These are phyloP conservation scores for Smutsia gigantea DNA, from an alignment of 2,797 vertebrate genomes.

Conservation along the genomic window DNA sequence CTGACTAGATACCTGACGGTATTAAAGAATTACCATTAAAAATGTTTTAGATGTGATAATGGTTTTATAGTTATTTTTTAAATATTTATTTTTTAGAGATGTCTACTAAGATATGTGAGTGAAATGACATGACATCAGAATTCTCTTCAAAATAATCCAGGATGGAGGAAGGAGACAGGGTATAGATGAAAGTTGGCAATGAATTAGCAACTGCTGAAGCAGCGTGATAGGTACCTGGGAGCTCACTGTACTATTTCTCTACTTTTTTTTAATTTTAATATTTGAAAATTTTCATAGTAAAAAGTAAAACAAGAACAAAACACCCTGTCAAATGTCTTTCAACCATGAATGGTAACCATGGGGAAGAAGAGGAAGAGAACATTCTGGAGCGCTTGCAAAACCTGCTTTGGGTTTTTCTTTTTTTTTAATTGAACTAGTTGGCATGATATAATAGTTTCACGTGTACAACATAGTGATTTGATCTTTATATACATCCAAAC, in stretches of 20 bases:
- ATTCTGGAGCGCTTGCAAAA: constrained; percentile 20
- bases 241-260: not conserved
- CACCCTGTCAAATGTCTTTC: constrained; percentile 22
- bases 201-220: not conserved
- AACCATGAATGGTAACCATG: not conserved
- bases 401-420: not conserved
- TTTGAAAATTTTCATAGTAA: constrained; percentile 12
- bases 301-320: constrained; percentile 22
- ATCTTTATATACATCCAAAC: not conserved
- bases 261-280: not conserved
- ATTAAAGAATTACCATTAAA: constrained; percentile 22
- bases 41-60: constrained; percentile 18
- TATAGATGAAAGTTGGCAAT: not conserved
- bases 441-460: no score
- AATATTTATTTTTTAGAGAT: not conserved
- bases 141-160: constrained; percentile 30
- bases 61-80: not conserved
- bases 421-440: no score
- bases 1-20: not conserved
- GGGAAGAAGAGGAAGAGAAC: not conserved
- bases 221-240: not conserved
- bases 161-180: not conserved
- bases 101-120: not conserved
- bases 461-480: no score
- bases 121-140: not conserved